Evolutionary conservation across 1,140 invertebrate species (phyloP).

Genomic region (Epicauta chinensis): DNA sequence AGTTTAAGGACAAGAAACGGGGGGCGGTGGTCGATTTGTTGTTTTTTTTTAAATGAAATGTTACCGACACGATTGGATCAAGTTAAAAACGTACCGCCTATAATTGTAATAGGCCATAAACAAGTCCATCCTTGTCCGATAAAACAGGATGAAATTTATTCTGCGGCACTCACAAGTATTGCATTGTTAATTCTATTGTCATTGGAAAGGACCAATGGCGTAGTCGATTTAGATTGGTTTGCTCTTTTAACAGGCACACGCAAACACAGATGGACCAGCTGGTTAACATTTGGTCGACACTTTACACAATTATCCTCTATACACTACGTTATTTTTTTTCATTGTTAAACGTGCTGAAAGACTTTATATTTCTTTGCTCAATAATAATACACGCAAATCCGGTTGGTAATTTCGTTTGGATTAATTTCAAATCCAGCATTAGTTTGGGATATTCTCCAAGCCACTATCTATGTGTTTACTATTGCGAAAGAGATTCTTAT

Average conservation of each 20-base stretch:
- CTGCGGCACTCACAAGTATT: constrained; percentile 2
- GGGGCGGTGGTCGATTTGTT: too few relatives aligned
- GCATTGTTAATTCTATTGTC: constrained; percentile 13
- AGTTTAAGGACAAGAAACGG: too few relatives aligned
- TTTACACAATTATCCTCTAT: too few relatives aligned
- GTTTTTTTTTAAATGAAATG: constrained; percentile 7
- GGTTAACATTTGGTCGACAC: neutral
- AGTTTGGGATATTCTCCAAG: too few relatives aligned
- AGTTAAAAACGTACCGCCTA: constrained; percentile 6
- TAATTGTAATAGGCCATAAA: constrained; percentile 10
- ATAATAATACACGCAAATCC: constrained; percentile 5
- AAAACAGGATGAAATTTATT: constrained; percentile 13
- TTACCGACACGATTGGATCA: constrained; percentile 5
- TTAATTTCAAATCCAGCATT: constrained; percentile 2
- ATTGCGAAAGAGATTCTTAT: constrained; percentile 10
- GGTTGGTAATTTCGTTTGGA: constrained; percentile 4
- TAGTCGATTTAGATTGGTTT: neutral
- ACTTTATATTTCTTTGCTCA: too few relatives aligned
- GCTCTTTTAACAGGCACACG: constrained; percentile 10
- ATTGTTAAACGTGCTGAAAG: too few relatives aligned
- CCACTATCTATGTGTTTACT: constrained; percentile 1
- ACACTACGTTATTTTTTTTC: too few relatives aligned
- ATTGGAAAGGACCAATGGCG: constrained; percentile 8
- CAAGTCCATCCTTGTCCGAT: constrained; percentile 7
- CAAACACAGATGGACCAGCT: constrained; percentile 8